Evolutionary conservation across 2,113 vertebrate species (phyloP), one percentile per base, ranked within the genome.

Genomic region (Ptilorrhoa leucosticta): DNA sequence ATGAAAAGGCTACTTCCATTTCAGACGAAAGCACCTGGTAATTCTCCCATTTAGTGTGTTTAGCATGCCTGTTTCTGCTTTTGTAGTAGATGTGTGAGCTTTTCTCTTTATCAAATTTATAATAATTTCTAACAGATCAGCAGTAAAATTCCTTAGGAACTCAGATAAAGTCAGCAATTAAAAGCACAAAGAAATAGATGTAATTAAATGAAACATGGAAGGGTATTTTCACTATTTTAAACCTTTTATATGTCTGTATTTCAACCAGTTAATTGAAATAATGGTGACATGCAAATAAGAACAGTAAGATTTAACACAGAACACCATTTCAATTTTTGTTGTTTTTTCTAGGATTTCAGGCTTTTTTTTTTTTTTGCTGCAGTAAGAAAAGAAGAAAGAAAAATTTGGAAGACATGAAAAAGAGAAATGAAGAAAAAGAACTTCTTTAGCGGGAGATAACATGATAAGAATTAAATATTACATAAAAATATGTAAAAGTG

Each of bases 331-430:
- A 31, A 18, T 17, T 72, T 72, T 24, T 40, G 2, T 13, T 53
- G 0, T 19, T 35, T 57, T 40, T 44, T 65, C 22, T 2, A 11
- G 5, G 3, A 12, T 60, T 60, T 65, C 7, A 44, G 24, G 5
- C 0, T 1, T 33, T 17, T 44, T 5, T 6, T 35, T 45, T 13
- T 16, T 44, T 71, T 30, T 20, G 2, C 7, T 61, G 3, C 5
- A 47, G 3, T 27, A 19, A 54, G 37, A 70, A 48, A 70, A 82
- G 21, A 56, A 68, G 2, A 81, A 68, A 68, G 7, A 7, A 89
- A 70, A 65, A 56, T 22, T 60, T 14, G 53, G 21, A 75, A 61
- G 7, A 1, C 3, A 2, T 19, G 13, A 26, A 53, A 63, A 68
- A 61, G 3, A 31, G 2, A 64, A 71, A 20, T 27, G 1, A 42